Percentiles rank a stretch among this genome's conserved stretches.
phyloP scores from a whole-genome alignment of 2,113 vertebrate genomes.

The Phycodurus eques region DNA sequence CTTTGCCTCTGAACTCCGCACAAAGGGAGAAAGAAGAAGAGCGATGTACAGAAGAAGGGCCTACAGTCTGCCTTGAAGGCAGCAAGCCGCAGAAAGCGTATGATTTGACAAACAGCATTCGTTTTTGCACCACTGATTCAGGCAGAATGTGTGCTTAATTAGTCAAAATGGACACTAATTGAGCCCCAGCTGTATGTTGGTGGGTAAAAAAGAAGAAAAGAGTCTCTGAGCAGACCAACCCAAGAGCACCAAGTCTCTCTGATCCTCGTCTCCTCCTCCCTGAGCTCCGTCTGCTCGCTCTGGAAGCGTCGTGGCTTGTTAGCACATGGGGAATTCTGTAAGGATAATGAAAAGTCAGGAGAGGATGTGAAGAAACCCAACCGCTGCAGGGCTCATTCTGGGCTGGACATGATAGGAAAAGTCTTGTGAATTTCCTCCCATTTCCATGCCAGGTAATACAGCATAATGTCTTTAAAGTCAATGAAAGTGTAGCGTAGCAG shows the following conservation, averaged over 20 bases:
- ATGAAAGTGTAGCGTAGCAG: background rate
- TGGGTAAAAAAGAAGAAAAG: conserved; percentile 31
- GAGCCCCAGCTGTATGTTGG: conserved; percentile 68
- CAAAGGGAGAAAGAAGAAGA: conserved; percentile 37
- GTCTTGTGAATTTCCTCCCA: background rate
- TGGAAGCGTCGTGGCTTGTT: conserved; percentile 64
- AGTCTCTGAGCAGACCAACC: conserved; percentile 61
- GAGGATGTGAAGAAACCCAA: conserved; percentile 32
- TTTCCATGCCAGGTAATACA: background rate
- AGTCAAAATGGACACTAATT: conserved; percentile 73
- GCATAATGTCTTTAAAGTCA: background rate
- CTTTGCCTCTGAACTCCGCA: conserved; percentile 33
- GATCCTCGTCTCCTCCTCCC: conserved; percentile 59
- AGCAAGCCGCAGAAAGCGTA: conserved; percentile 50
- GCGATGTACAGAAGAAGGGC: conserved; percentile 52
- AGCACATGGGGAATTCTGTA: conserved; percentile 66
- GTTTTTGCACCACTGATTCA: conserved; percentile 67
- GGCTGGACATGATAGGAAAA: conserved; percentile 21
- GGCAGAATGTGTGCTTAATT: conserved; percentile 67
- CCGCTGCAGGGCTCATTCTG: conserved; percentile 32
- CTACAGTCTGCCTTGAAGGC: conserved; percentile 63
- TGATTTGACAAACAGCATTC: conserved; percentile 69
- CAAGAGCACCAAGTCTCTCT: conserved; percentile 63
- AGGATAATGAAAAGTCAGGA: conserved; percentile 63
- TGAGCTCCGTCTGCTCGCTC: conserved; percentile 65